Evolutionary conservation across 1,140 invertebrate genomes (phyloP).

Genomic region (Cyclargus thomasi): DNA sequence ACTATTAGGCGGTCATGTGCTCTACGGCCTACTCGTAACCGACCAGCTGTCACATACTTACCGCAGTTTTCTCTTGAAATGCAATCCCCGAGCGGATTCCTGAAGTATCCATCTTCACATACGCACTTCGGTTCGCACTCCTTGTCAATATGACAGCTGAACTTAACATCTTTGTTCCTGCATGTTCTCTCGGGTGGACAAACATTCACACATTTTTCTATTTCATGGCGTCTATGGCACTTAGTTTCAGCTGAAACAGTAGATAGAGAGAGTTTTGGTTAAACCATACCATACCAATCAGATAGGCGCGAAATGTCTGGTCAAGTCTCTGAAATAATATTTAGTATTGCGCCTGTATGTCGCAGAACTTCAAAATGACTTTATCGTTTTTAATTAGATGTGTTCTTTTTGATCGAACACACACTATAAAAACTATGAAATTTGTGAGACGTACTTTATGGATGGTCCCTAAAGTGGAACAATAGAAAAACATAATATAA

Average conservation of each 20-base stretch:
- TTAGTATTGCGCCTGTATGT: too few relatives aligned
- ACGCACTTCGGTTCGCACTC: slow-evolving; percentile 38
- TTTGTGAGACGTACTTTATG: too few relatives aligned
- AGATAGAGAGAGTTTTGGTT: neutral
- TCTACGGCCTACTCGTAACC: neutral
- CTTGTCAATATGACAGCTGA: slow-evolving; percentile 31
- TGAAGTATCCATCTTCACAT: slow-evolving; percentile 38
- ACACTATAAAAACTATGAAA: too few relatives aligned
- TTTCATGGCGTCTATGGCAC: slow-evolving; percentile 34
- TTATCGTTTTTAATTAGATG: too few relatives aligned
- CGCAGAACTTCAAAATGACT: too few relatives aligned
- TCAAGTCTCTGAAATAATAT: too few relatives aligned
- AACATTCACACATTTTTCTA: slow-evolving; percentile 30
- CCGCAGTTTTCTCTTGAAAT: slow-evolving; percentile 32
- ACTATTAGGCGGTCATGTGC: too few relatives aligned
- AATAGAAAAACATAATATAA: too few relatives aligned
- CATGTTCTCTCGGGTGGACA: slow-evolving; percentile 47
- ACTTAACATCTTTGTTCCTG: slow-evolving; percentile 32
- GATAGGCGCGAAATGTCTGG: too few relatives aligned
- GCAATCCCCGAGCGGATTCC: slow-evolving; percentile 37
- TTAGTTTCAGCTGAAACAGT: slow-evolving; percentile 28
- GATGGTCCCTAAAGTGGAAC: too few relatives aligned
- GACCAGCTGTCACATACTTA: slow-evolving; percentile 20
- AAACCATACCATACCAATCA: too few relatives aligned
- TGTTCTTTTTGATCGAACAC: too few relatives aligned